Percentiles rank a stretch among this genome's conserved stretches.
phyloP scores from a whole-genome alignment of 1,140 invertebrate species.

The Lucilia sericata region DNA sequence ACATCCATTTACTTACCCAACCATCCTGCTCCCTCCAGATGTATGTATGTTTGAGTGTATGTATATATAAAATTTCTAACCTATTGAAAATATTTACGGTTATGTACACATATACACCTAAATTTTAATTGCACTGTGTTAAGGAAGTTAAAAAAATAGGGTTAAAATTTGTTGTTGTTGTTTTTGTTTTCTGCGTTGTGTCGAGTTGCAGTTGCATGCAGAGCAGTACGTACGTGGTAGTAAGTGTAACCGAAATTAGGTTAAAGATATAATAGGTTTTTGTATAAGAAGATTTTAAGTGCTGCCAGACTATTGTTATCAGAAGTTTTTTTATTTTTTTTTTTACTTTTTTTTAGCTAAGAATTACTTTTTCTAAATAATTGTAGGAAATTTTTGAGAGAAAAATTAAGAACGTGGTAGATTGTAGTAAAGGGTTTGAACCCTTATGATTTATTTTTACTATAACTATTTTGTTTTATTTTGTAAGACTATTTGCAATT shows the following conservation, averaged over 20 bases:
- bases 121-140: constrained; percentile 39
- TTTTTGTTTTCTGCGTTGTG: background rate
- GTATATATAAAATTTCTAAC: background rate
- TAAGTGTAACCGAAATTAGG: constrained; percentile 26
- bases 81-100: constrained; percentile 8
- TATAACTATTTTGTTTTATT: too few relatives aligned
- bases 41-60: background rate
- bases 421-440: too few relatives aligned
- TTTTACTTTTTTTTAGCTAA: background rate
- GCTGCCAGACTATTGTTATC: constrained; percentile 5
- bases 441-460: too few relatives aligned
- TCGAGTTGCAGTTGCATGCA: background rate
- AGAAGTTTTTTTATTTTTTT: background rate
- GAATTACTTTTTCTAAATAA: too few relatives aligned
- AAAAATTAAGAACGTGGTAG: too few relatives aligned
- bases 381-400: too few relatives aligned
- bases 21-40: background rate
- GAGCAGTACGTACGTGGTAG: background rate
- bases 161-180: constrained; percentile 1
- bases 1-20: too few relatives aligned
- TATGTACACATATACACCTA: constrained; percentile 21
- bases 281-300: background rate
- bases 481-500: too few relatives aligned
- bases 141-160: constrained; percentile 29
- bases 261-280: constrained; percentile 21